phyloP scores from a whole-genome alignment of 2,797 vertebrate genomes.

The Hydrophis major region DNA sequence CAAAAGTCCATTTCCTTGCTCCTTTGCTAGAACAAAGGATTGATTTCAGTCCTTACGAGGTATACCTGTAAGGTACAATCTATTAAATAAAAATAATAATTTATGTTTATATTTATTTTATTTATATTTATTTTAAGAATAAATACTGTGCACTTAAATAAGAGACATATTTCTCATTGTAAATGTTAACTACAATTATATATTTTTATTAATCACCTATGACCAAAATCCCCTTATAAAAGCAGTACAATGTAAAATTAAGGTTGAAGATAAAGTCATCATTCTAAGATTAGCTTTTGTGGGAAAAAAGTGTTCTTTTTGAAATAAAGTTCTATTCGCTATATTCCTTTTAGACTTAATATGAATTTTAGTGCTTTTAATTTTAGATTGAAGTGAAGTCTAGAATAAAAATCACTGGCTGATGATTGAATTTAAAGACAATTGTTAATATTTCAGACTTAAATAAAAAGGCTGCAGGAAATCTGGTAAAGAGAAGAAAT shows the following conservation, averaged over 20 bases:
- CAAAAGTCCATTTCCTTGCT: neutral
- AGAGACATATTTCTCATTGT: conserved; percentile 80
- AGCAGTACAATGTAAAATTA: conserved; percentile 89
- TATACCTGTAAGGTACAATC: neutral
- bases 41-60: neutral
- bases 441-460: conserved; percentile 92
- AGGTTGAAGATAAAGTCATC: conserved; percentile 96
- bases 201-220: conserved; percentile 83
- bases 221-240: conserved; percentile 86
- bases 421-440: conserved; percentile 98
- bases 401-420: conserved; percentile 85
- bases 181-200: conserved; percentile 82
- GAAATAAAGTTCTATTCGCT: conserved; percentile 88
- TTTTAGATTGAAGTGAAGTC: conserved; percentile 88
- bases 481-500: conserved; percentile 77
- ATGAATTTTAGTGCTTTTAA: conserved; percentile 94
- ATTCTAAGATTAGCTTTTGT: conserved; percentile 90
- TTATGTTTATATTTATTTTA: neutral
- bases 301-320: conserved; percentile 89
- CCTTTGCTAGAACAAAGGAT: neutral
- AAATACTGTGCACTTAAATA: conserved; percentile 68
- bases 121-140: conserved; percentile 59
- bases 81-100: conserved; percentile 56
- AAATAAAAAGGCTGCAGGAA: conserved; percentile 92
- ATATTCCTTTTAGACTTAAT: conserved; percentile 87